These are phyloP conservation scores for Tapirus terrestris DNA, from an alignment of 2,113 vertebrate genomes.

Conservation along the genomic window DNA sequence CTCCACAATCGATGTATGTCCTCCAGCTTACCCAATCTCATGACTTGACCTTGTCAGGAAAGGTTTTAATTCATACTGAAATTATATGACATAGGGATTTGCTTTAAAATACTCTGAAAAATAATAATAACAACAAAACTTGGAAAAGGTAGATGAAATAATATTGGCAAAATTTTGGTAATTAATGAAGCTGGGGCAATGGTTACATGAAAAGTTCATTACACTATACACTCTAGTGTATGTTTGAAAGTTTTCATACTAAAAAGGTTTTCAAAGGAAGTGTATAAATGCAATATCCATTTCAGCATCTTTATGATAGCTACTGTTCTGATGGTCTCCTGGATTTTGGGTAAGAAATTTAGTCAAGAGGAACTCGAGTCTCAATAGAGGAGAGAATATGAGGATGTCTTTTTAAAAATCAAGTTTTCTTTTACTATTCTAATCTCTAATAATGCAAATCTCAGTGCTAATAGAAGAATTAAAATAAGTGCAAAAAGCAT, in stretches of 20 bases:
- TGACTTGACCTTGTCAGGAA: neutral
- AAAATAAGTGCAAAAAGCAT: slow-evolving; percentile 13
- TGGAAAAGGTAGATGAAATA: neutral
- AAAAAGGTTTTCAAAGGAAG: neutral
- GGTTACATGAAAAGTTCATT: neutral
- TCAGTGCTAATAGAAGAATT: neutral
- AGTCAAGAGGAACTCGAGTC: neutral
- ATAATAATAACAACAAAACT: neutral
- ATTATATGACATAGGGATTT: neutral
- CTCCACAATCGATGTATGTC: neutral
- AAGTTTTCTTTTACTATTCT: neutral
- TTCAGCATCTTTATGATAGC: neutral
- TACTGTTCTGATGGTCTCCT: neutral
- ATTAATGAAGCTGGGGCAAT: neutral
- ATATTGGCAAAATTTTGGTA: neutral
- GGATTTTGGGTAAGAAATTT: neutral
- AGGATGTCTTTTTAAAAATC: neutral
- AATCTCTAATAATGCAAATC: neutral
- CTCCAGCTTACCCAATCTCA: neutral
- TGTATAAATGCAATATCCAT: neutral
- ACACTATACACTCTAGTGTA: neutral
- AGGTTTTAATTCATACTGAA: neutral
- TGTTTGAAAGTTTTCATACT: neutral
- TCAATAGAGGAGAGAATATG: neutral
- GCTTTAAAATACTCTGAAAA: slow-evolving; percentile 21